Evolutionary conservation across 53 echinoderm and acorn worm species (phyloP).

Genomic region (Pentamera pediparva): DNA sequence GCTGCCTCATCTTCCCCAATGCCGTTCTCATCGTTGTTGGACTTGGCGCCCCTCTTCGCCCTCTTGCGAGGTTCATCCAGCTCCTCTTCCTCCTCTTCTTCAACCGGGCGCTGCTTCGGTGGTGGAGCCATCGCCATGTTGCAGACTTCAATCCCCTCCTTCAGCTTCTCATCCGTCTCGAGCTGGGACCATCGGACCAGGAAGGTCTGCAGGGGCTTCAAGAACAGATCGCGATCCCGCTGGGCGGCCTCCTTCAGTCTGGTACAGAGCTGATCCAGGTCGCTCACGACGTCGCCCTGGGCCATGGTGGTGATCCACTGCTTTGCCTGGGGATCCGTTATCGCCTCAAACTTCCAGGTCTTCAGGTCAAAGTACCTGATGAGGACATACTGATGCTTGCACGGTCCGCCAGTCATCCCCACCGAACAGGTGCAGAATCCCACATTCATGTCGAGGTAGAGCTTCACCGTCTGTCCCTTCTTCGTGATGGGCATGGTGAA

Average conservation of each 20-base stretch:
- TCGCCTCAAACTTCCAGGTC: conserved; percentile 42
- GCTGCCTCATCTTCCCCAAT: too few species aligned
- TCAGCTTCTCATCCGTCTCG: conserved; percentile 39
- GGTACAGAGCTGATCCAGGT: conserved; percentile 31
- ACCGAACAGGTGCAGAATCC: conserved; percentile 55
- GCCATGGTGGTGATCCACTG: conserved; percentile 22
- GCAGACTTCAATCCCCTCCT: conserved; percentile 37
- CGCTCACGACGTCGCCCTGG: conserved; percentile 36
- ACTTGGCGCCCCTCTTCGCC: too few species aligned
- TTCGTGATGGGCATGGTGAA: conserved; percentile 40
- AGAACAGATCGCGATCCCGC: conserved; percentile 29
- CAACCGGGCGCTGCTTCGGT: too few species aligned
- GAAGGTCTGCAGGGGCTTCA: conserved; percentile 31
- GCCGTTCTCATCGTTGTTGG: too few species aligned
- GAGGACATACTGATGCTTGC: conserved; percentile 62
- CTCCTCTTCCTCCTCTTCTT: too few species aligned
- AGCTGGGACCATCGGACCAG: conserved; percentile 26
- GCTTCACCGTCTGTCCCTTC: neutral
- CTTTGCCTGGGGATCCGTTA: conserved; percentile 20
- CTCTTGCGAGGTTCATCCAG: too few species aligned
- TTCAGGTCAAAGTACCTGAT: conserved; percentile 44
- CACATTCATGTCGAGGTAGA: conserved; percentile 48
- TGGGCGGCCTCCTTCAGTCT: conserved; percentile 31
- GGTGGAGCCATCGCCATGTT: too few species aligned
- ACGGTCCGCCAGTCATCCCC: conserved; percentile 42